Percentiles rank a stretch among this genome's conserved stretches.
Evolutionary conservation across 2,797 vertebrate genomes (phyloP).

Genomic region (Chlorospingus semifuscus): DNA sequence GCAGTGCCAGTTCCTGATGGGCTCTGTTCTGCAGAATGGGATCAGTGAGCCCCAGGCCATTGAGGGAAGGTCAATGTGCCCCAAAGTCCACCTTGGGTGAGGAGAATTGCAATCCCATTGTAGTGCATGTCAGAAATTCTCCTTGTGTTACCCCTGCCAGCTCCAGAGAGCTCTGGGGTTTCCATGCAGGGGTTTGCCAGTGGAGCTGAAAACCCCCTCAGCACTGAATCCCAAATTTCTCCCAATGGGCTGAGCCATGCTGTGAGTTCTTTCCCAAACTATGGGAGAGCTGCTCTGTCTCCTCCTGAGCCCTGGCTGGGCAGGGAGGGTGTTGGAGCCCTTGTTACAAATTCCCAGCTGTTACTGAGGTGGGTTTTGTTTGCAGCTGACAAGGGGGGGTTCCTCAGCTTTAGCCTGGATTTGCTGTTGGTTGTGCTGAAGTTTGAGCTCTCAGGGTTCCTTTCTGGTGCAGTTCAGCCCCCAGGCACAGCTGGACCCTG

Average conservation of each 20-base stretch:
- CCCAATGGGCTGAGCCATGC: not conserved
- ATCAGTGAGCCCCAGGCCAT: not conserved
- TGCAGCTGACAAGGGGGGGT: not conserved
- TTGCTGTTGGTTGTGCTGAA: fast-evolving
- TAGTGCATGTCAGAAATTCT: not conserved
- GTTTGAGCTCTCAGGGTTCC: not conserved
- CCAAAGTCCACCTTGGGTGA: fast-evolving
- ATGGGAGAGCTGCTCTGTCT: not conserved
- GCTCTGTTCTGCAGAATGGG: not conserved
- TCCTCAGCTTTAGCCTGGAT: too few relatives aligned
- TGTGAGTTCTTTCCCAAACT: fast-evolving
- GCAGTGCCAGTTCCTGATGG: not conserved
- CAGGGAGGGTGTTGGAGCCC: not conserved
- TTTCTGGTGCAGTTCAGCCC: not conserved
- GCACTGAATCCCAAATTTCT: not conserved
- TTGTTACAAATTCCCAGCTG: fast-evolving
- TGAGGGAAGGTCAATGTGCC: not conserved
- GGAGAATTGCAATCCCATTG: not conserved
- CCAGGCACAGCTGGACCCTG: not conserved
- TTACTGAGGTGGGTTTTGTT: fast-evolving
- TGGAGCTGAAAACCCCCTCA: not conserved
- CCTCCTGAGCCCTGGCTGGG: not conserved
- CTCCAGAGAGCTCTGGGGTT: not conserved
- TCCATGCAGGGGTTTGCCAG: not conserved
- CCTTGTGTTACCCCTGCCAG: not conserved